phyloP scores from a whole-genome alignment of 2,113 vertebrate genomes.

The Piprites chloris region DNA sequence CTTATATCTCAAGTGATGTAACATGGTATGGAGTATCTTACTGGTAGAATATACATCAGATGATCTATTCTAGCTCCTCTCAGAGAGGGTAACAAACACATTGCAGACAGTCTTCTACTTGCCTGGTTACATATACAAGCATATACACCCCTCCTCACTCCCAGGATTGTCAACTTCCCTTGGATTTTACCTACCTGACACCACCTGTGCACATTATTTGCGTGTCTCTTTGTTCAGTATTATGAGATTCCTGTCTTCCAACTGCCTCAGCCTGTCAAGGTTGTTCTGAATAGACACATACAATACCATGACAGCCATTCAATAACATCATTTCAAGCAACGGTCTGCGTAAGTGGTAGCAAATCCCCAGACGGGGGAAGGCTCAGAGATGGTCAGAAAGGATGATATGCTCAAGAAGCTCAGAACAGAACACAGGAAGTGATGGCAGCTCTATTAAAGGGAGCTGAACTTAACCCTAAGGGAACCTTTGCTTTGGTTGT shows the following conservation, averaged over 20 bases:
- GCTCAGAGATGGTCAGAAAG: background rate
- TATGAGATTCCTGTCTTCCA: background rate
- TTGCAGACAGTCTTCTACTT: background rate
- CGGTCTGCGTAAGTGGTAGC: background rate
- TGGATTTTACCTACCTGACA: background rate
- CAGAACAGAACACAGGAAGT: background rate
- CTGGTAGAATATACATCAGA: no score
- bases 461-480: background rate
- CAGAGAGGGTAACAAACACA: no score
- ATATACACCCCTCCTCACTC: background rate
- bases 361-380: background rate
- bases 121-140: background rate
- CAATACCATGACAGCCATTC: background rate
- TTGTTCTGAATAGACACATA: background rate
- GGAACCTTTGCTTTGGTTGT: background rate
- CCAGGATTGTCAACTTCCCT: background rate
- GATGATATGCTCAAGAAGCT: background rate
- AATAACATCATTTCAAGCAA: background rate
- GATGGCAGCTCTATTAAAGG: background rate
- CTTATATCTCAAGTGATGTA: no score
- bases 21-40: no score
- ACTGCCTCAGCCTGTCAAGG: background rate
- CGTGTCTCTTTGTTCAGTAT: background rate
- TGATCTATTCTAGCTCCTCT: no score
- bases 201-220: background rate